Conservation (phyloP, 2,888 invertebrate genomes). For the Adineta ricciae region DNA sequence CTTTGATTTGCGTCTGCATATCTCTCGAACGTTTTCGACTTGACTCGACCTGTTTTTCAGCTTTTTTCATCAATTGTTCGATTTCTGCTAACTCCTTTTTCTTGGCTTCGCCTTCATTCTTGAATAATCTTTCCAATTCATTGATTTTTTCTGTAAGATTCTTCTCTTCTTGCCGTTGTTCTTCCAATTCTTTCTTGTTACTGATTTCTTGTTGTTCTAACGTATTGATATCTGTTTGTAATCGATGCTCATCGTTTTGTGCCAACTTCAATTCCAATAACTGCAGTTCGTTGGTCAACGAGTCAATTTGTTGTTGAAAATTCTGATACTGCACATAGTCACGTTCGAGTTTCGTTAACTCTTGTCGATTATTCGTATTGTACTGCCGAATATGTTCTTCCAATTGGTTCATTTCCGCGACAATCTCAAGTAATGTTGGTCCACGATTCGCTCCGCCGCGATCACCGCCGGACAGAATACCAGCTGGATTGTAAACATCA, state of each 20-base stretch:
- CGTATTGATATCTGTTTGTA: not conserved
- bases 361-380: not conserved
- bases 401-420: conserved; percentile 23
- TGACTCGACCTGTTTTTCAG: conserved; percentile 11
- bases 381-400: conserved; percentile 49
- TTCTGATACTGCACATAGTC: conserved; percentile 8
- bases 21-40: conserved; percentile 1
- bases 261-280: conserved; percentile 11
- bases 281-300: not conserved
- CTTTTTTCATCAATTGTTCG: conserved; percentile 16
- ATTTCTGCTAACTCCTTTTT: conserved; percentile 13
- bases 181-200: not conserved
- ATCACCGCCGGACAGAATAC: conserved; percentile 74
- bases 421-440: conserved; percentile 18
- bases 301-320: conserved; percentile 10
- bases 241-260: conserved; percentile 21
- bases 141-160: not conserved
- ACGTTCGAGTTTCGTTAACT: not conserved
- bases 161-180: not conserved
- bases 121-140: conserved; percentile 18
- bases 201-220: not conserved
- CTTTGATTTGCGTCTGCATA: conserved; percentile 22
- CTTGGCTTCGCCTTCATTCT: conserved; percentile 10
- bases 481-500: conserved; percentile 78
- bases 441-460: conserved; percentile 14